Conservation (phyloP, 2,113 vertebrate species). For the Nothoprocta perdicaria region DNA sequence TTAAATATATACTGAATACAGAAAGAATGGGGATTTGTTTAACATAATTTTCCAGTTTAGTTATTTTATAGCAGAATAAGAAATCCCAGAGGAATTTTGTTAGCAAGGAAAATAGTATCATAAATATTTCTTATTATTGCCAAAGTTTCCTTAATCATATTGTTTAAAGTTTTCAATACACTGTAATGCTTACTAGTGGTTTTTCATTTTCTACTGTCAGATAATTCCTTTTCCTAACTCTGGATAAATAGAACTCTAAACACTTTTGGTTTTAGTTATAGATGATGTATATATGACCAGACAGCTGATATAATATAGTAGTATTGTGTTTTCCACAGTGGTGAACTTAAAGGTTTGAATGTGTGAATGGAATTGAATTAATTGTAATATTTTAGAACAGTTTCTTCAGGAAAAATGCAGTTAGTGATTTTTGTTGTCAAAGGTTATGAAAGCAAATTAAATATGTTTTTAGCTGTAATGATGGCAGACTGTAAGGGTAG, state of each 20-base stretch:
- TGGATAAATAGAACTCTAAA: slow-evolving; percentile 69
- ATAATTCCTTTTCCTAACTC: slow-evolving; percentile 79
- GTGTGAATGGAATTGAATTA: slow-evolving; percentile 81
- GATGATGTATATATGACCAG: slow-evolving; percentile 80
- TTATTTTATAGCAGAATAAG: slow-evolving; percentile 72
- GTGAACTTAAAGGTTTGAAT: slow-evolving; percentile 76
- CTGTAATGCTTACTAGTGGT: slow-evolving; percentile 76
- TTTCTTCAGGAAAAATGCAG: slow-evolving; percentile 74
- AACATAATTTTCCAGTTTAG: slow-evolving; percentile 73
- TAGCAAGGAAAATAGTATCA: slow-evolving; percentile 74
- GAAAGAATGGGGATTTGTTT: slow-evolving; percentile 74
- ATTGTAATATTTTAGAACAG: slow-evolving; percentile 82
- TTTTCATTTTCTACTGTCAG: slow-evolving; percentile 82
- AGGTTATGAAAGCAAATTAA: slow-evolving; percentile 64
- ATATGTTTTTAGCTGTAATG: slow-evolving; percentile 43
- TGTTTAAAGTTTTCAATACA: slow-evolving; percentile 82
- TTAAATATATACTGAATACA: slow-evolving; percentile 67
- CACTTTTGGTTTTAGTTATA: slow-evolving; percentile 68
- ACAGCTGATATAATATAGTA: slow-evolving; percentile 82
- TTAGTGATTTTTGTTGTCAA: slow-evolving; percentile 69
- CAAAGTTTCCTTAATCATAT: slow-evolving; percentile 79
- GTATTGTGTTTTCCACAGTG: slow-evolving; percentile 80
- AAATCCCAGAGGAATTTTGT: slow-evolving; percentile 73
- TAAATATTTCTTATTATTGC: slow-evolving; percentile 73
- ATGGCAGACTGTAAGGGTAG: slow-evolving; percentile 15